A percentile compares a stretch with the other conserved stretches of the same genome.
Conservation (phyloP, 2,888 invertebrate species). For the Lepeophtheirus nordmannii region DNA sequence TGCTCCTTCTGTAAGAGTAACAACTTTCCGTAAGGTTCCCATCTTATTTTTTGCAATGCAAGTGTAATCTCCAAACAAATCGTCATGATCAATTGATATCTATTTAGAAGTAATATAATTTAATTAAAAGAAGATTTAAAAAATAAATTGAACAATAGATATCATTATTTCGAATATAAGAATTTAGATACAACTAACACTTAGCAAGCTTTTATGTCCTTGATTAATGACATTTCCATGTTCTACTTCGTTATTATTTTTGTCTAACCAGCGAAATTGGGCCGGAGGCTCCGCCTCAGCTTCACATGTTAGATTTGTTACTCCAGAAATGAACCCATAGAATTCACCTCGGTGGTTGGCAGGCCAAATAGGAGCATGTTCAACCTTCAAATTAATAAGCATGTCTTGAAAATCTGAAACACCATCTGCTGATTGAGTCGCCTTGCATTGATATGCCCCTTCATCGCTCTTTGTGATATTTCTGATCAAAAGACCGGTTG, state of each 20-base stretch:
- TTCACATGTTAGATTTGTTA: constrained; percentile 29
- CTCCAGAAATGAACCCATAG: constrained; percentile 28
- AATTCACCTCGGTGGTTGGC: constrained; percentile 25
- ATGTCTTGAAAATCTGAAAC: constrained; percentile 42
- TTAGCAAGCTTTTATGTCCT: constrained; percentile 13
- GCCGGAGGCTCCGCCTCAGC: constrained; percentile 29
- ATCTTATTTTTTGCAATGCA: constrained; percentile 41
- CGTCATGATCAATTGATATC: constrained; percentile 29
- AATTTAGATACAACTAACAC: background rate
- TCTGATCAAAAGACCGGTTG: constrained; percentile 53
- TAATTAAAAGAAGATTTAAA: background rate
- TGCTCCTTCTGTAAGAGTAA: constrained; percentile 40
- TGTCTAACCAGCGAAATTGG: constrained; percentile 27
- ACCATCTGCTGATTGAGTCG: constrained; percentile 39
- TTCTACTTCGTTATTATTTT: background rate
- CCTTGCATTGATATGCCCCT: constrained; percentile 61
- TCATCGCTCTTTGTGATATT: constrained; percentile 67
- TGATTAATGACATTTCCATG: constrained; percentile 5
- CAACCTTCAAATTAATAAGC: constrained; percentile 43
- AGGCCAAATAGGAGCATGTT: constrained; percentile 33
- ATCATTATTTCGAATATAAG: background rate
- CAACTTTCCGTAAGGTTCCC: constrained; percentile 39
- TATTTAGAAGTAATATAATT: constrained; percentile 22
- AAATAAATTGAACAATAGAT: background rate
- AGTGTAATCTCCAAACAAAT: constrained; percentile 38